Conservation (phyloP, 1,140 invertebrate genomes). For the Ooceraea biroi region DNA sequence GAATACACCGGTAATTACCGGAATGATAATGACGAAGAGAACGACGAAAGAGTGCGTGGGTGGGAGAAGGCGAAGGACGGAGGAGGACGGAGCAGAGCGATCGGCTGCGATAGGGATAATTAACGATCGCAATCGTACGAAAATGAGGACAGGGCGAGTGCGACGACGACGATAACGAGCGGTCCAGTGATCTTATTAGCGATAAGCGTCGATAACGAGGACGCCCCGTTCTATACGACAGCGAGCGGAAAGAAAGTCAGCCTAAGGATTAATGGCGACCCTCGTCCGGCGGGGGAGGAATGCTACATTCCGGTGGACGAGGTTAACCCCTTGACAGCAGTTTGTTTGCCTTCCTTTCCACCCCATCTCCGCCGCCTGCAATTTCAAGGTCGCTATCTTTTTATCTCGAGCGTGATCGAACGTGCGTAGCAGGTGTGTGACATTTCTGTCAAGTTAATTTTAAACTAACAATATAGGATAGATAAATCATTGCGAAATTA, state of each 20-base stretch:
- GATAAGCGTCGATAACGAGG: constrained; percentile 85
- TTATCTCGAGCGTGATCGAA: constrained; percentile 5
- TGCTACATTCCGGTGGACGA: constrained; percentile 66
- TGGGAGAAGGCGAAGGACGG: constrained; percentile 13
- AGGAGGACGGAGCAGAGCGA: constrained; percentile 72
- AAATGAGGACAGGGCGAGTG: constrained; percentile 82
- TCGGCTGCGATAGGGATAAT: constrained; percentile 84
- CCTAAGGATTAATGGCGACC: constrained; percentile 64
- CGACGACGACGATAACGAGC: constrained; percentile 85
- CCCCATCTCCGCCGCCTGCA: not conserved
- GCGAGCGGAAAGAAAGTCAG: constrained; percentile 73
- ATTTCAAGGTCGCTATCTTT: constrained; percentile 27
- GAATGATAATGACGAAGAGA: constrained; percentile 84
- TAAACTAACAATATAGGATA: not conserved
- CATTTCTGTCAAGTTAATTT: not conserved
- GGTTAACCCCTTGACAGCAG: not conserved
- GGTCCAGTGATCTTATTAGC: constrained; percentile 84
- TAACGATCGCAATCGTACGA: constrained; percentile 85
- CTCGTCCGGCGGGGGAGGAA: constrained; percentile 51
- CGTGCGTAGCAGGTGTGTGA: not conserved
- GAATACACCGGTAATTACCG: constrained; percentile 83
- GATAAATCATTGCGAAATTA: not conserved
- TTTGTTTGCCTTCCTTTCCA: not conserved
- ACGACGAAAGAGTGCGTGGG: constrained; percentile 61
- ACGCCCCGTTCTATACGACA: constrained; percentile 83